Base-by-base conservation (phyloP, 2,113 vertebrate genomes). In the Epinephelus fuscoguttatus region DNA sequence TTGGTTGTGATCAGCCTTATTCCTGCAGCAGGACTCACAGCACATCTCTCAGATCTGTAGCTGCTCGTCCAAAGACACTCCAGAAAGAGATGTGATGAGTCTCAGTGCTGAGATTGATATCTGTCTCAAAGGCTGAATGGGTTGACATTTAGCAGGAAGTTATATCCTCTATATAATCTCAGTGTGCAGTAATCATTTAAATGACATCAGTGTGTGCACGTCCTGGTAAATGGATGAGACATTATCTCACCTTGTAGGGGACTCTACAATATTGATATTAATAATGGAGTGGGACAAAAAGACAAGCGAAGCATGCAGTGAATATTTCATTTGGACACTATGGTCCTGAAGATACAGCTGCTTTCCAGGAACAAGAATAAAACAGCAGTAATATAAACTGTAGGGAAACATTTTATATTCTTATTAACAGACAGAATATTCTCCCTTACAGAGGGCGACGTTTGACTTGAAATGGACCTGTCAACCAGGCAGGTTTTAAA, bases 91-190 rank as follows among this genome's bases (percentile, higher is more conserved):
- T 18, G 56, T 49, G 63, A 80, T 18, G 40, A 27, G 50, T 25
- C 56, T 70, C 18, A 0, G 3, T 17, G 63, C 57, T 70, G 69
- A 53, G 70, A 70, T 17, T 52, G 79, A 86, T 42, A 81, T 68
- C 69, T 7, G 37, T 61, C 73, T 72, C 27, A 68, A 25, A 69
- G 27, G 55, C 37, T 53, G 45, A 40, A 63, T 19, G 21, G 9
- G 21, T 27, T 57, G 50, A 86, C 49, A 78, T 82, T 57, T 52
- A 74, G 52, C 18, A 62, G 12, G 33, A 17, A 52, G 49, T 75
- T 14, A 42, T 2, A 19, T 74, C 37, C 37, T 42, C 33, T 63
- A 13, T 42, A 25, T 18, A 80, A 30, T 77, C 52, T 47, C 50
- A 45, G 7, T 37, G 4, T 62, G 6, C 21, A 62, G 17, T 11